These are phyloP conservation scores for Lumbricus terrestris DNA, from an alignment of 2,888 invertebrate genomes.

Conservation along the genomic window DNA sequence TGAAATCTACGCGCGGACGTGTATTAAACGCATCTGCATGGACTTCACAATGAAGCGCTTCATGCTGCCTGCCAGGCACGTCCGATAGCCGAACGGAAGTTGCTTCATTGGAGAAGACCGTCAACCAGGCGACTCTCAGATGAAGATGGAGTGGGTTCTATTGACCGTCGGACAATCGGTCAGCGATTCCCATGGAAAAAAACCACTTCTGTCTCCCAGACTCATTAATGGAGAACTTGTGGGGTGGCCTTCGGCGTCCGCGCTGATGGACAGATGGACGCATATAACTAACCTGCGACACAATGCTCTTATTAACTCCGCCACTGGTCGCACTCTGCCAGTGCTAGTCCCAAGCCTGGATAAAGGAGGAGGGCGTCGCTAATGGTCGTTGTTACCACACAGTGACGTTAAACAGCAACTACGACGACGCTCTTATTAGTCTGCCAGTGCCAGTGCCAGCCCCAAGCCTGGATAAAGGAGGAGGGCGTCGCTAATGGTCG, in stretches of 20 bases:
- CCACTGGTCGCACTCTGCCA: no score
- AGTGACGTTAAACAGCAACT: no score
- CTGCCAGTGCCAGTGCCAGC: no score
- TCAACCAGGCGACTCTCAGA: background rate
- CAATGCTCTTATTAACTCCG: no score
- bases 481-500: no score
- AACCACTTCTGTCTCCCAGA: background rate
- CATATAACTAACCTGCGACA: background rate
- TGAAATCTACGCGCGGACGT: background rate
- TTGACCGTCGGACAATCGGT: background rate
- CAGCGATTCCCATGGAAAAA: background rate
- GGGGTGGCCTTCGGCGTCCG: background rate
- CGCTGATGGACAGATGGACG: background rate
- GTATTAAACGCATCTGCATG: background rate
- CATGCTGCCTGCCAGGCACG: background rate
- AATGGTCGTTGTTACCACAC: no score
- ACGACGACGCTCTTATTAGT: no score
- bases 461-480: no score
- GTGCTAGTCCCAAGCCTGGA: no score
- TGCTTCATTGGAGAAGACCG: no score
- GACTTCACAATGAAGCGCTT: background rate
- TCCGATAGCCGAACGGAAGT: background rate
- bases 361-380: no score
- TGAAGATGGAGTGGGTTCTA: background rate
- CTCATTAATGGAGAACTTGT: background rate